Percentiles rank a stretch among this genome's conserved stretches.
phyloP scores from a whole-genome alignment of 2,888 invertebrate genomes.

The Diarsia brunnea region DNA sequence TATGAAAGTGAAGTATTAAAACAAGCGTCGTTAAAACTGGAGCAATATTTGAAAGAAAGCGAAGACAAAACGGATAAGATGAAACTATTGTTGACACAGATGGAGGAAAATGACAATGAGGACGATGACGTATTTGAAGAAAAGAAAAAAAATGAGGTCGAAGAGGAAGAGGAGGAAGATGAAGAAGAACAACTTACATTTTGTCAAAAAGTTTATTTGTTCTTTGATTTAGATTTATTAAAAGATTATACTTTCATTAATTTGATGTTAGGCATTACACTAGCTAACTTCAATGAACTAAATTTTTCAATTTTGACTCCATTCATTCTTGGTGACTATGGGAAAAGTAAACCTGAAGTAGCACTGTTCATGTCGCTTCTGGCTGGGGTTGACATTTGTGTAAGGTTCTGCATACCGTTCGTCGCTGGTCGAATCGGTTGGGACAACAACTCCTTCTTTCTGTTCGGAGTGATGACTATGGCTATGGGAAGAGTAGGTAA shows the following conservation, averaged over 20 bases:
- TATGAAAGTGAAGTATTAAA: conserved; percentile 91
- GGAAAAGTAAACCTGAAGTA: conserved; percentile 91
- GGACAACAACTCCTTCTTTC: conserved; percentile 93
- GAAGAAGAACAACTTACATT: conserved; percentile 80
- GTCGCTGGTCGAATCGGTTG: conserved; percentile 93
- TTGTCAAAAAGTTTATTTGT: conserved; percentile 91
- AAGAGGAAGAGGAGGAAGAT: conserved; percentile 71
- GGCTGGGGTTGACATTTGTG: conserved; percentile 92
- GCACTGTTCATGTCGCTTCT: conserved; percentile 93
- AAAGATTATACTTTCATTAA: conserved; percentile 93
- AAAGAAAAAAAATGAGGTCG: conserved; percentile 64
- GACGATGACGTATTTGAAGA: conserved; percentile 77
- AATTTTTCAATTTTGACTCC: conserved; percentile 94
- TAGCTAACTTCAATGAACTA: conserved; percentile 93
- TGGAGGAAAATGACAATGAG: conserved; percentile 78
- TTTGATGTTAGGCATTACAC: conserved; percentile 93
- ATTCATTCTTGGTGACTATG: conserved; percentile 93
- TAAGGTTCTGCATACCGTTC: conserved; percentile 93
- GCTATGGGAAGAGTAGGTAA: conserved; percentile 91
- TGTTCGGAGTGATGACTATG: conserved; percentile 93
- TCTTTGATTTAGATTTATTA: conserved; percentile 93
- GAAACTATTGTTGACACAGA: conserved; percentile 78
- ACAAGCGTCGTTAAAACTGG: conserved; percentile 89
- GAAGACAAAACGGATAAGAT: conserved; percentile 79
- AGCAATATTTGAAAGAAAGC: conserved; percentile 86